Base-by-base conservation (phyloP, 1,140 invertebrate species). In the Tribolium castaneum region DNA sequence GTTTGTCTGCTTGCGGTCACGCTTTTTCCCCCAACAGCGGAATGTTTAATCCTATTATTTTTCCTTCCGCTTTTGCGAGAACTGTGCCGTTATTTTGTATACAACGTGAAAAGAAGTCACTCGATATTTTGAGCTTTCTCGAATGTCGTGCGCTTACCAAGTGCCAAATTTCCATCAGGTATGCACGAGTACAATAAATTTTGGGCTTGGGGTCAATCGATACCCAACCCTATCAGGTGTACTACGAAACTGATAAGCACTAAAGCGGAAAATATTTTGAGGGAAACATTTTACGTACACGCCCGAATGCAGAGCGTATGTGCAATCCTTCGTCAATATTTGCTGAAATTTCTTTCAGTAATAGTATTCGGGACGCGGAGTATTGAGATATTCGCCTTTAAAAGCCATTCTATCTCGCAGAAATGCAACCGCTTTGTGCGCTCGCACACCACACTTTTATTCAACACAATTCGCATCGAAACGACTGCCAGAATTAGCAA, bases 311-410 rank as follows among this genome's bases (percentile, higher is more conserved):
- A 66, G n/a, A 30, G 34, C 35, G 6, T 45, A 9, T 66, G 34
- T 66, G 59, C 59, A 66, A 35, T 66, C 59, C 59, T 66, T n/a
- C 59, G 59, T 66, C 59, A 66, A 66, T 66, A 66, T 66, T 66
- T 66, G 30, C 30, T 66, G 25, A 66, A 66, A 66, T 66, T 13
- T 66, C 25, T 66, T 22, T 66, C 59, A 35, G 59, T 35, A 66
- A 35, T 12, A 12, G 59, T 13, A 59, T 25, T 59, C 16, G 6
- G 19, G 10, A 22, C 22, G 39, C 39, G 25, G 45, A 35, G 9
- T 10, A 66, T 35, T 35, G 25, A 66, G 30, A 35, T 35, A 35
- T 66, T 34, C n/a, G 59, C 59, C 59, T 66, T 16, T 25, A 59
- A 52, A 59, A 59, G 10, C 2, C 4, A 14, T 13, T 12, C 30